Base-by-base conservation (phyloP, 2,797 vertebrate species). In the Ptychobarbus kaznakovi region DNA sequence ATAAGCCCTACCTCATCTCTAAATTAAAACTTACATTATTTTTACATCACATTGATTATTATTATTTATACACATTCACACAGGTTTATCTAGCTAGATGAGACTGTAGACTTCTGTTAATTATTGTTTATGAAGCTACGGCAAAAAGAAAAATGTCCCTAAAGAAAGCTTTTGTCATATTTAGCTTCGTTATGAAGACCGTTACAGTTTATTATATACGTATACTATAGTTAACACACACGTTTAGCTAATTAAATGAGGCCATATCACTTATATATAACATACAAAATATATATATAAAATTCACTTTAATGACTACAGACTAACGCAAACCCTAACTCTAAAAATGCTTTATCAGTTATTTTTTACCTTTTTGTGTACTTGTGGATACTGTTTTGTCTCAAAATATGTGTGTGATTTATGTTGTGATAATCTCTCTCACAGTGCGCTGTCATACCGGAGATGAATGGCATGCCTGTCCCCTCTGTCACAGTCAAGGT, bases 401-500 rank as follows among this genome's bases (percentile, higher is more conserved):
- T 69, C 16, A 35, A 74, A 79, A 63, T 6, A 28, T 46, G 13
- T 82, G 13, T 73, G 13, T 56, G 16, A 46, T 25, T 25, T 20
- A 11, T 63, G 10, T 70, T 22, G 32, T 75, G 70, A 38, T 81
- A n/a, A 69, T 82, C 35, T 61, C 56, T 61, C 70, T 77, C 15
- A 56, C 78, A 90, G 89, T 76, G 81, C 51, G 86, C 89, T 44
- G 35, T 88, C 35, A 86, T 90, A 20, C 63, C 86, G 1, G 89
- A 87, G 81, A 86, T 90, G 51, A 90, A 87, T 28, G 86, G 78
- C 20, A 77, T 72, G 28, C 22, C 84, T 13, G 84, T 90, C 58
- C 89, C 89, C n/a, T 90, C 89, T 25, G 84, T 90, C 46, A 87
- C 87, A 81, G 81, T 90, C 15, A 87, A 88, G 89, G 88, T 88